phyloP scores from a whole-genome alignment of 2,113 vertebrate genomes.

The Agelaius phoeniceus region DNA sequence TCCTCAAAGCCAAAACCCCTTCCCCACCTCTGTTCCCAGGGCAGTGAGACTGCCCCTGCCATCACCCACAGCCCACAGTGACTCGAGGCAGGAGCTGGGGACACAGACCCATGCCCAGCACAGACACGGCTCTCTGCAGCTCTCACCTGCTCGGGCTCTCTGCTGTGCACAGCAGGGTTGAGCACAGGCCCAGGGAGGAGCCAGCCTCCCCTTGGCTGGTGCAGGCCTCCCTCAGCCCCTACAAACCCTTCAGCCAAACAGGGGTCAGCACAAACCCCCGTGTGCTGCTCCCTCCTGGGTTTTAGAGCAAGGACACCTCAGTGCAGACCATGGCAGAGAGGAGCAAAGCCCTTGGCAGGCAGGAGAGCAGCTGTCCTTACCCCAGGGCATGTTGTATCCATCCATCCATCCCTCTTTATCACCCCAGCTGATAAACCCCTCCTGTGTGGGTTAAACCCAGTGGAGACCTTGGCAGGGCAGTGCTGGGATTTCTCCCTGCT shows the following conservation, averaged over 20 bases:
- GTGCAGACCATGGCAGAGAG: neutral
- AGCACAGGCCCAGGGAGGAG: neutral
- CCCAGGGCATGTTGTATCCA: neutral
- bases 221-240: neutral
- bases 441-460: neutral
- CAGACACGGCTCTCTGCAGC: neutral
- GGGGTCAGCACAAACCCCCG: neutral
- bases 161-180: neutral
- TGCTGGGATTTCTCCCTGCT: neutral
- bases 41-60: neutral
- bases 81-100: neutral
- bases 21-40: neutral
- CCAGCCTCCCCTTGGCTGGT: neutral
- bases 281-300: neutral
- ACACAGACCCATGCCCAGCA: rapidly evolving
- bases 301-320: neutral
- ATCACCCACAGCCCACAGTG: neutral
- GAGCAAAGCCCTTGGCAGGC: neutral
- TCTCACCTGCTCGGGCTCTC: neutral
- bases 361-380: neutral
- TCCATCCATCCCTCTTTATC: neutral
- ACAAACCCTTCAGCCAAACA: neutral
- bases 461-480: neutral
- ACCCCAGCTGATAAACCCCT: neutral
- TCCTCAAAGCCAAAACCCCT: neutral